Conservation (phyloP, 2,888 invertebrate species). For the Apodemia mormo region DNA sequence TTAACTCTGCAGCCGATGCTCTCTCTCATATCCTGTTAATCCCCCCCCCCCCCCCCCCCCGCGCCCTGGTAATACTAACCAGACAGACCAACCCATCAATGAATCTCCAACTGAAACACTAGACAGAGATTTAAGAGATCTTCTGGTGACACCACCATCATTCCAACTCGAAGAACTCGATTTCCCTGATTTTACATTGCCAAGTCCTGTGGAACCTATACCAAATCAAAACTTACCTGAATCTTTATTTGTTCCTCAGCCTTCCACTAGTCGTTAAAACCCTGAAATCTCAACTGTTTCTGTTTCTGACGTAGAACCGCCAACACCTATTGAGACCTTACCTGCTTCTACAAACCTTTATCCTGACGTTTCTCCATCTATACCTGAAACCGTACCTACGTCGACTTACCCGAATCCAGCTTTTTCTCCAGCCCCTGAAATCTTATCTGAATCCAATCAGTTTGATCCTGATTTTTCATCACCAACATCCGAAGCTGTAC, state of each 20-base stretch:
- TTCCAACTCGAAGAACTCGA: not conserved
- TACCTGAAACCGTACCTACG: not conserved
- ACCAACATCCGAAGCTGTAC: too few species aligned
- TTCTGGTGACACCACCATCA: not conserved
- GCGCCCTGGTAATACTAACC: too few species aligned
- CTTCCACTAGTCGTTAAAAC: not conserved
- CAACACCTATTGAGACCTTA: conserved; percentile 15
- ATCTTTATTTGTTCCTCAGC: not conserved
- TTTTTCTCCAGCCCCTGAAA: too few species aligned
- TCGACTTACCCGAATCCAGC: not conserved
- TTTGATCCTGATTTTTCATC: too few species aligned
- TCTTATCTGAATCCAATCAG: too few species aligned
- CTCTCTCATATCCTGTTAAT: too few species aligned
- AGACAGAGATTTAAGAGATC: not conserved
- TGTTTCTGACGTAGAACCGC: not conserved
- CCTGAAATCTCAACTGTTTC: too few species aligned
- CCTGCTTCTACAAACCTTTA: not conserved
- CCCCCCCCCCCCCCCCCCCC: too few species aligned
- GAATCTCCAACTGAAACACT: not conserved
- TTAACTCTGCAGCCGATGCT: too few species aligned
- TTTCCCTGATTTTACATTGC: not conserved
- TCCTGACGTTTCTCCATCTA: conserved; percentile 1
- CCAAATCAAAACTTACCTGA: not conserved
- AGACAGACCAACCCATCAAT: too few species aligned
- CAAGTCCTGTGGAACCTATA: not conserved